phyloP scores from a whole-genome alignment of 53 echinoderm and acorn worm genomes.

The Glandiceps talaboti region DNA sequence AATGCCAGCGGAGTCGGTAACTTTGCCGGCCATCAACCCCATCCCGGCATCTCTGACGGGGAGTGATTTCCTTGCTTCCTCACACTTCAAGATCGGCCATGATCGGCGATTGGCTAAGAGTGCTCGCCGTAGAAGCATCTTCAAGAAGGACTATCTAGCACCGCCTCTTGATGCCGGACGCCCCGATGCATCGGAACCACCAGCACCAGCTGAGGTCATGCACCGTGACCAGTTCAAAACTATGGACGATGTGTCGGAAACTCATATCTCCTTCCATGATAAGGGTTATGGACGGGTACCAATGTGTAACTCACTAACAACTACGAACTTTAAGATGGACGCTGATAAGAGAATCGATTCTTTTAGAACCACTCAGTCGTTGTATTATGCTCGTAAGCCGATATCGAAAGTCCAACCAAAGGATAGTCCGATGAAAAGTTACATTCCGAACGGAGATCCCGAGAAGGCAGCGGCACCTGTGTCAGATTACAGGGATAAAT shows the following conservation, averaged over 20 bases:
- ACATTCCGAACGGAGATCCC: constrained; percentile 73
- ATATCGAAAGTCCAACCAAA: constrained; percentile 61
- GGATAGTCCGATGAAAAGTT: constrained; percentile 69
- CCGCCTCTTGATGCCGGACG: constrained; percentile 45
- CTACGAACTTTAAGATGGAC: constrained; percentile 97
- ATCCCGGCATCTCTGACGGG: constrained; percentile 56
- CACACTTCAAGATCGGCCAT: constrained; percentile 74
- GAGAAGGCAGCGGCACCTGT: constrained; percentile 74
- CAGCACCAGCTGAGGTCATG: constrained; percentile 85
- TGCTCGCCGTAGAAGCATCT: constrained; percentile 77
- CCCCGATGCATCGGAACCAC: constrained; percentile 48
- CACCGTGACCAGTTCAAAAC: constrained; percentile 39
- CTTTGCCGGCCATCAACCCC: constrained; percentile 30
- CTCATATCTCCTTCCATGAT: constrained; percentile 55
- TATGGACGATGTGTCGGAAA: constrained; percentile 47
- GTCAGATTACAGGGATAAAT: constrained; percentile 84
- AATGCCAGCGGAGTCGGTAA: constrained; percentile 32
- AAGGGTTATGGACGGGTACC: constrained; percentile 45
- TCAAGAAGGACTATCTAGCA: constrained; percentile 71
- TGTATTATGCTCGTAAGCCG: constrained; percentile 37
- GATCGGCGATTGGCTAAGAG: constrained; percentile 62
- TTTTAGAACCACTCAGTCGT: constrained; percentile 79
- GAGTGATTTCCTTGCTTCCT: constrained; percentile 60
- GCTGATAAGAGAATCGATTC: constrained; percentile 70
- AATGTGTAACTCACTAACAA: constrained; percentile 66